phyloP scores from a whole-genome alignment of 2,888 invertebrate species.

The Cordilura impudica region DNA sequence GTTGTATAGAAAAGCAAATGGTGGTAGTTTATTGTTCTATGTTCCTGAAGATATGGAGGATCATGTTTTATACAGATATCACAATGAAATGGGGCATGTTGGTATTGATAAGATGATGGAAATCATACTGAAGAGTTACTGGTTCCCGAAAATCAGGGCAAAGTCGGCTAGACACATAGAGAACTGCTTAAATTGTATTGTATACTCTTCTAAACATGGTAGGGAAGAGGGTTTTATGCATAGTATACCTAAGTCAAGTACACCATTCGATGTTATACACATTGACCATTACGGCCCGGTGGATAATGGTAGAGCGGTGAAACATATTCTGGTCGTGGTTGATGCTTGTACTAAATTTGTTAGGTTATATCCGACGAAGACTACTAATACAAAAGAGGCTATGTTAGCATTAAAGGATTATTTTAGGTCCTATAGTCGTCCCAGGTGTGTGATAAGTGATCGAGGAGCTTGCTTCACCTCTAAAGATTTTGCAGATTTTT shows the following conservation, averaged over 20 bases:
- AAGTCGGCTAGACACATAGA: slow-evolving; percentile 8
- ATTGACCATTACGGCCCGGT: slow-evolving; percentile 30
- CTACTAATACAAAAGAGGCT: slow-evolving; percentile 24
- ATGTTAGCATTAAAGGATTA: slow-evolving; percentile 31
- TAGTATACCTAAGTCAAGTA: slow-evolving; percentile 22
- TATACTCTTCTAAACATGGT: slow-evolving; percentile 23
- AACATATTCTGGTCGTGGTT: slow-evolving; percentile 45
- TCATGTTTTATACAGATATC: slow-evolving; percentile 41
- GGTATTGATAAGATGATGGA: slow-evolving; percentile 23
- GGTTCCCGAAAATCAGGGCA: slow-evolving; percentile 32
- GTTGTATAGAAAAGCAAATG: background rate
- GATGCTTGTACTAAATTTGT: slow-evolving; percentile 51
- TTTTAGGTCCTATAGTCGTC: slow-evolving; percentile 35
- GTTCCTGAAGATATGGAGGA: slow-evolving; percentile 40
- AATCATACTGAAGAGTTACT: slow-evolving; percentile 36
- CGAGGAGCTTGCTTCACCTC: slow-evolving; percentile 43
- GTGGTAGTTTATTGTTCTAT: slow-evolving; percentile 26
- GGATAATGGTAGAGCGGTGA: slow-evolving; percentile 22
- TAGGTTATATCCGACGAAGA: slow-evolving; percentile 15
- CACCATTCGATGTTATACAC: slow-evolving; percentile 37
- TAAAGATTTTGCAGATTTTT: slow-evolving; percentile 12
- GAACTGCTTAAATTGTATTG: slow-evolving; percentile 35
- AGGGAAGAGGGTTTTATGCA: slow-evolving; percentile 36
- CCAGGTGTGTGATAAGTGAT: slow-evolving; percentile 28
- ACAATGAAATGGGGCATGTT: slow-evolving; percentile 45